A percentile compares a stretch with the other conserved stretches of the same genome.
Conservation (phyloP, 2,113 vertebrate species). For the Microcebus griseorufus region DNA sequence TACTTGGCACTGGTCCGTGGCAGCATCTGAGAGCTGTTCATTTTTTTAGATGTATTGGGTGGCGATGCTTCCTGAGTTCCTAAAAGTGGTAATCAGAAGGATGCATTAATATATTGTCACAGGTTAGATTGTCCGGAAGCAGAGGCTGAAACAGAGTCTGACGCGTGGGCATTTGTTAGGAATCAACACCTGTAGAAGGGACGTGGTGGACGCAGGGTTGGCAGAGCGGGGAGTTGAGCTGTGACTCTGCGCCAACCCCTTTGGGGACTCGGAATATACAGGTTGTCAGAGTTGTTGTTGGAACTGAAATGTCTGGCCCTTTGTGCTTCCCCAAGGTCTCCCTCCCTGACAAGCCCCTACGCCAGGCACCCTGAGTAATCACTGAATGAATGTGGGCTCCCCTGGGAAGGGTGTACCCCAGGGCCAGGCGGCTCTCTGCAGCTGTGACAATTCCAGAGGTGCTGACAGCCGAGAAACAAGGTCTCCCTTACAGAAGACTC, state of each 20-base stretch:
- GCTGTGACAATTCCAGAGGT: neutral
- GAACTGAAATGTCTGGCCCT: neutral
- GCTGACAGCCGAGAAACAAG: neutral
- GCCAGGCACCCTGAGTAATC: accelerated
- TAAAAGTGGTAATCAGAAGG: neutral
- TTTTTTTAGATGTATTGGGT: neutral
- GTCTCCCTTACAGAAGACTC: neutral
- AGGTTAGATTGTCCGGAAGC: neutral
- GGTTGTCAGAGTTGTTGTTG: neutral
- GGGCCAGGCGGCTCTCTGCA: neutral
- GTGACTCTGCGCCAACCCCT: neutral
- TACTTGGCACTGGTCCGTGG: neutral
- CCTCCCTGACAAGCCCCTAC: neutral
- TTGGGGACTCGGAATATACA: accelerated
- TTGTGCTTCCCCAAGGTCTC: neutral
- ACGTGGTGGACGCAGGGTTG: neutral
- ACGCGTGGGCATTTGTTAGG: neutral
- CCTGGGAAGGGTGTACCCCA: neutral
- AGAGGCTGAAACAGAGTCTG: constrained; percentile 14
- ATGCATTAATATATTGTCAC: neutral
- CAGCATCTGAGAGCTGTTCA: neutral
- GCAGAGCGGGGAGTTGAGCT: neutral
- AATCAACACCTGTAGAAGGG: neutral
- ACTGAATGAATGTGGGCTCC: neutral
- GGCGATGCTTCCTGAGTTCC: neutral